Evolutionary conservation across 2,797 vertebrate species (phyloP).

Genomic region (Coregonus ussuriensis): DNA sequence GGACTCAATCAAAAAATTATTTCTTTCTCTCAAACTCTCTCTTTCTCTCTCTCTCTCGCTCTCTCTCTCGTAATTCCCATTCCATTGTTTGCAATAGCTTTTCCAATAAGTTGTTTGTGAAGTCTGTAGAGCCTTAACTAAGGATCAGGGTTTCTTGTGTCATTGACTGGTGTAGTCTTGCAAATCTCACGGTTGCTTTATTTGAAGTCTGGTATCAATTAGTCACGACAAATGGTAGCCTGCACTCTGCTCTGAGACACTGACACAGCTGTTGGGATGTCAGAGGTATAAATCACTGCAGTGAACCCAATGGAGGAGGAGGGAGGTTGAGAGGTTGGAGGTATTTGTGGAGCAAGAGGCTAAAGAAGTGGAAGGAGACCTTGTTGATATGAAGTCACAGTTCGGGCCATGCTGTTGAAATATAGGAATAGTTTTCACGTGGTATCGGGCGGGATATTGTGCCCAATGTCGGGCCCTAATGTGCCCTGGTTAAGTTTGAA

Average conservation of each 20-base stretch:
- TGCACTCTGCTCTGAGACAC: constrained; percentile 69
- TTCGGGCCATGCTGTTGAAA: constrained; percentile 37
- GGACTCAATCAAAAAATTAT: neutral
- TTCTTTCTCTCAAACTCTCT: neutral
- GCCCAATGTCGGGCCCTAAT: neutral
- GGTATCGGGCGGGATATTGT: neutral
- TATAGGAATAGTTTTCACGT: neutral
- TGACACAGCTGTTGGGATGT: constrained; percentile 83
- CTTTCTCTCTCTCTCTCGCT: no score
- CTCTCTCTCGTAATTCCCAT: no score
- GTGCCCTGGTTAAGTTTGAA: neutral
- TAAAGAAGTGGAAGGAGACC: constrained; percentile 39
- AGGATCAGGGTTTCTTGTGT: constrained; percentile 67
- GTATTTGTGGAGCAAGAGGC: constrained; percentile 47
- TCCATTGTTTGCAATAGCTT: constrained; percentile 49
- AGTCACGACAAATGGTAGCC: constrained; percentile 81
- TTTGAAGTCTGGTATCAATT: constrained; percentile 84
- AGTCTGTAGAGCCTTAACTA: constrained; percentile 39
- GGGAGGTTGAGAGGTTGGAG: constrained; percentile 64
- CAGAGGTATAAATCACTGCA: constrained; percentile 79
- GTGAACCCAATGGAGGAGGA: constrained; percentile 57
- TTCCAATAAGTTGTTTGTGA: constrained; percentile 61
- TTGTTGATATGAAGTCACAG: constrained; percentile 50
- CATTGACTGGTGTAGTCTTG: constrained; percentile 54
- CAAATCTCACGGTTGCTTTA: constrained; percentile 65